Percentiles rank a stretch among this genome's conserved stretches.
Conservation (phyloP, 2,888 invertebrate genomes). For the Cheilosia scutellata region DNA sequence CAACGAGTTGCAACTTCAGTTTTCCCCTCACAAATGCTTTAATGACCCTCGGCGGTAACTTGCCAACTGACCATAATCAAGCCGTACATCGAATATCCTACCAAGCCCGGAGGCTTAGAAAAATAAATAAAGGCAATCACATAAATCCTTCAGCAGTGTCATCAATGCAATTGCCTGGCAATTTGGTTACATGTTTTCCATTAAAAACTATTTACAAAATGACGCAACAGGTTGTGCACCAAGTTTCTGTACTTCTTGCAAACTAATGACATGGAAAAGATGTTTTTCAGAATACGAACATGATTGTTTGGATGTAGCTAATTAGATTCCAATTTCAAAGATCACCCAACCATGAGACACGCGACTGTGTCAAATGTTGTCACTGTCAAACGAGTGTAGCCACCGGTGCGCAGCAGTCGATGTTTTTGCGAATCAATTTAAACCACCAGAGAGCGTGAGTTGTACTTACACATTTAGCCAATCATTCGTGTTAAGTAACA, state of each 20-base stretch:
- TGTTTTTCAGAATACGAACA: slow-evolving; percentile 7
- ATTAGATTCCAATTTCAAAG: slow-evolving; percentile 45
- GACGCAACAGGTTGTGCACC: slow-evolving; percentile 35
- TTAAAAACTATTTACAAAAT: slow-evolving; percentile 40
- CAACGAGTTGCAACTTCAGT: neutral
- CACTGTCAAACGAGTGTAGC: too few species aligned
- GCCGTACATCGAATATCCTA: slow-evolving; percentile 22
- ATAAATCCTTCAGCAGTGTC: slow-evolving; percentile 70
- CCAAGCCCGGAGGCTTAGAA: neutral
- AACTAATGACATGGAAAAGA: slow-evolving; percentile 23
- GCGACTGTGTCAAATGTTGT: slow-evolving; percentile 9
- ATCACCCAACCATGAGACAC: slow-evolving; percentile 30
- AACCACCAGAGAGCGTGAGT: neutral
- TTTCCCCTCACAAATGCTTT: neutral
- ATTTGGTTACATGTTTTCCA: slow-evolving; percentile 57
- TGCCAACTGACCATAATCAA: slow-evolving; percentile 12
- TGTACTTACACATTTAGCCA: slow-evolving; percentile 18
- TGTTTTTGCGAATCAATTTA: neutral
- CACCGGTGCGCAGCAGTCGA: neutral
- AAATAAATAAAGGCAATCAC: slow-evolving; percentile 60
- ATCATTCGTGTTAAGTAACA: slow-evolving; percentile 33
- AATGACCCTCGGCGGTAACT: neutral
- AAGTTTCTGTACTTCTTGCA: neutral
- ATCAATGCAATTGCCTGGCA: slow-evolving; percentile 58
- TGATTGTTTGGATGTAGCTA: neutral